Evolutionary conservation across 2,797 vertebrate genomes (phyloP), one percentile per base, ranked within the genome.

Genomic region (Cossypha niveicapilla): DNA sequence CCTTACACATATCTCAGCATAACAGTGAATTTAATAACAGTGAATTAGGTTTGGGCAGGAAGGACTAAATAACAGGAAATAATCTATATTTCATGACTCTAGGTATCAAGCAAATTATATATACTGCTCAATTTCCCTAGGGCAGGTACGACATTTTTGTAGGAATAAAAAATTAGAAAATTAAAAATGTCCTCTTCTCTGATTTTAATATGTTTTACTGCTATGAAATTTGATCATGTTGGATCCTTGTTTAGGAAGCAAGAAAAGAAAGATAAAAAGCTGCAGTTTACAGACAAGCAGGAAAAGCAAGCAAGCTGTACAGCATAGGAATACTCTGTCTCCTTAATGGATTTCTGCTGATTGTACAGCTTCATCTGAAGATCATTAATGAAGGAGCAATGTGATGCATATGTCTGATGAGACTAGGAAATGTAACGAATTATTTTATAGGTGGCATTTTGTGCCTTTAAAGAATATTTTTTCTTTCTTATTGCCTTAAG

Each of bases 311-410:
- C 24, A 90, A 78, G 17, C 32, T 72, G 56, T 86, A 84, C 37
- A 81, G 17, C 0, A 2, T 7, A 66, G 74, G 30, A 62, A 60
- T 70, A 48, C 48, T 94, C 94, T 76, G 30, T 88, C 77, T 93
- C 41, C 51, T 78, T 80, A 94, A 90, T 61, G 83, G 27, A 82
- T 93, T 92, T 95, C 51, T 92, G 35, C 37, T 76, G 74, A 63
- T 72, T 39, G 48, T 75, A 92, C 60, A 84, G 30, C 70, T 81
- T 92, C 35, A 88, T 75, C 37, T 86, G 80, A 47, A 88, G 83
- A 90, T 50, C 86, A 70, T 60, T 81, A 79, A 93, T 67, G 71
- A 88, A 76, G 72, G 32, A 81, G 10, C 19, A 39, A 6, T 63
- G 39, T 88, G 76, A 78, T 78, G 76, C 61, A 75, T 68, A 42